Base-by-base conservation (phyloP, 1,140 invertebrate species). In the Danaus melanippus region DNA sequence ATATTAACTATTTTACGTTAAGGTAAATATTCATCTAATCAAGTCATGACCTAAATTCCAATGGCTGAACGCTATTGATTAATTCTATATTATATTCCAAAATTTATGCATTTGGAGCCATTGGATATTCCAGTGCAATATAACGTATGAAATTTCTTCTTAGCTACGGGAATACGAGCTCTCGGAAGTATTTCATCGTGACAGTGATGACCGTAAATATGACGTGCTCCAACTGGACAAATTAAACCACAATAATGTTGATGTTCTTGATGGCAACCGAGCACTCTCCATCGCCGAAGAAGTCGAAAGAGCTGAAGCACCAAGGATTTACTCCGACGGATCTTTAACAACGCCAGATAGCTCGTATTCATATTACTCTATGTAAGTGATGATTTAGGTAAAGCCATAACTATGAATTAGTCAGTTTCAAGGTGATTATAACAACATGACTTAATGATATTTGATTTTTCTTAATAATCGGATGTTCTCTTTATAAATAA, bases 141-240 rank as follows among this genome's bases (percentile, higher is more conserved):
- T 32, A 7, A 8, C 21, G 0, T 32, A 32, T 32, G 7, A 32
- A 32, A 32, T 4, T 32, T 32, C 21, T 45, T 12, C 12, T 53
- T 60, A 96, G 95, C 85, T 95, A 53, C 93, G 92, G 70, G 94
- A 95, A 86, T 96, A 96, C 86, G 94, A 95, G 79, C 84, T 96
- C 62, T 93, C 92, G 62, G 93, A 95, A 87, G 93, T 93, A 56
- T 95, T 95, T 80, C 93, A 95, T 84, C 92, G 92, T 66, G 82
- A 87, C 55, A 92, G 94, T 78, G 93, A 94, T 76, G 92, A 94
- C 70, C 90, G 92, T 67, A 90, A 91, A 81, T 95, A 94, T 87
- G 92, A 93, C 66, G 90, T 92, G 50, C 82, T 95, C 17, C 90
- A 91, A 64, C 88, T 92, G 64, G 88, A 92, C 66, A 89, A 90